Evolutionary conservation across 1,140 invertebrate species (phyloP).

Genomic region (Drosophila parvula): DNA sequence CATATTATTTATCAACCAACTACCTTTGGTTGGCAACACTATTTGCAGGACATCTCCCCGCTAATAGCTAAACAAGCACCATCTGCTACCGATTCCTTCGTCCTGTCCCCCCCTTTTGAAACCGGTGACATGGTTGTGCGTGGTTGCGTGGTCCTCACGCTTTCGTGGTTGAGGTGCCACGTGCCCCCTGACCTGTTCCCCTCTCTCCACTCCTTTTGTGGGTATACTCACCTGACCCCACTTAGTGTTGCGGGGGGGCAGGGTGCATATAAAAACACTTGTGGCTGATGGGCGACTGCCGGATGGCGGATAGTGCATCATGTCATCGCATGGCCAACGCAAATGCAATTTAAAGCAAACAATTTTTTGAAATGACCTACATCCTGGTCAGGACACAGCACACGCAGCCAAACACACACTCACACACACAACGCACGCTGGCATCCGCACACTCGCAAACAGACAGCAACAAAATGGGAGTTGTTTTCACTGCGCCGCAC

Average conservation of each 20-base stretch:
- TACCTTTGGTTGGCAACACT: constrained; percentile 6
- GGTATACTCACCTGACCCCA: constrained; percentile 12
- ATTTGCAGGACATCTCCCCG: constrained; percentile 42
- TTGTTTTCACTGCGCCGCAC: constrained; percentile 60
- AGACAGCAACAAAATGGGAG: constrained; percentile 61
- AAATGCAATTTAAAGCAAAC: constrained; percentile 83
- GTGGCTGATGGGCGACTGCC: constrained; percentile 63
- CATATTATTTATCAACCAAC: background rate
- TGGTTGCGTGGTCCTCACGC: constrained; percentile 41
- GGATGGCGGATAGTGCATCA: constrained; percentile 39
- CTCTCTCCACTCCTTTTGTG: background rate
- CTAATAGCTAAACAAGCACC: constrained; percentile 76
- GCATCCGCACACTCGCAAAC: constrained; percentile 41
- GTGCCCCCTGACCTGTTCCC: background rate
- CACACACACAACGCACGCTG: background rate
- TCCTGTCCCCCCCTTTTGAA: background rate
- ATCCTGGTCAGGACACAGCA: constrained; percentile 62
- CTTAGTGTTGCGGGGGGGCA: background rate
- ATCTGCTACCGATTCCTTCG: constrained; percentile 15
- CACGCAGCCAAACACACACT: constrained; percentile 25
- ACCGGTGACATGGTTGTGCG: constrained; percentile 67
- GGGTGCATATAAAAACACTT: constrained; percentile 63
- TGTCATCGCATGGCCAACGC: constrained; percentile 70
- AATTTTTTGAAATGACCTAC: constrained; percentile 81
- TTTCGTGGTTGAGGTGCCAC: constrained; percentile 22